Conservation (phyloP, 2,888 invertebrate species). For the Amphipoea lucens region DNA sequence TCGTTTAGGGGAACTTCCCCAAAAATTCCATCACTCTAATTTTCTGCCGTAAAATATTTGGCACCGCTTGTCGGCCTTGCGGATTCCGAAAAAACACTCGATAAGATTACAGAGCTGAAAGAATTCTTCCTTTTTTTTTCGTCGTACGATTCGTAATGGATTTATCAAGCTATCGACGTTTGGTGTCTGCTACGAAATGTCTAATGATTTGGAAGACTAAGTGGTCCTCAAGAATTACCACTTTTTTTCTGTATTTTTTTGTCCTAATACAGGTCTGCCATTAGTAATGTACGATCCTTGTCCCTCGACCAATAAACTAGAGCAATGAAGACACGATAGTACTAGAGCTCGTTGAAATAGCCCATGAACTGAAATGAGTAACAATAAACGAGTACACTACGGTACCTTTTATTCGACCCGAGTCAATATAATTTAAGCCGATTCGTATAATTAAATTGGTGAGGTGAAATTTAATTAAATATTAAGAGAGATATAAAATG, state of each 20-base stretch:
- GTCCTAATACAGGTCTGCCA: constrained; percentile 43
- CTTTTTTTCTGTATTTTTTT: constrained; percentile 48
- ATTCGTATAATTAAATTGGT: constrained; percentile 63
- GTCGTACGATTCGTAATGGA: constrained; percentile 62
- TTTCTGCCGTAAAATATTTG: constrained; percentile 75
- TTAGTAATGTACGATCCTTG: constrained; percentile 60
- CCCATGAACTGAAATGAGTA: constrained; percentile 62
- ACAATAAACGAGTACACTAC: constrained; percentile 58
- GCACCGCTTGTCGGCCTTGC: constrained; percentile 70
- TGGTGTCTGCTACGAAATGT: constrained; percentile 52
- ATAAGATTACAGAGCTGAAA: constrained; percentile 62
- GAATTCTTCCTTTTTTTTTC: constrained; percentile 60
- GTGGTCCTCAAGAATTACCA: constrained; percentile 33
- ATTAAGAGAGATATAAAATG: constrained; percentile 49
- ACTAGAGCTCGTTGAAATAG: constrained; percentile 43
- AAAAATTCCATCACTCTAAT: constrained; percentile 75
- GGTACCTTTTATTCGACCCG: constrained; percentile 54
- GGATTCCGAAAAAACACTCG: constrained; percentile 64
- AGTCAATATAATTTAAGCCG: constrained; percentile 64
- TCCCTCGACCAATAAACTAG: constrained; percentile 57
- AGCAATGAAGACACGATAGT: constrained; percentile 56
- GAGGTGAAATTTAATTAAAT: constrained; percentile 62
- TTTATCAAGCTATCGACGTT: constrained; percentile 65
- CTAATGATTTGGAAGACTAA: constrained; percentile 63
- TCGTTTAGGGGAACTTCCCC: constrained; percentile 78